Conservation (phyloP, 2,888 invertebrate genomes). For the Chloroclysta siterata region DNA sequence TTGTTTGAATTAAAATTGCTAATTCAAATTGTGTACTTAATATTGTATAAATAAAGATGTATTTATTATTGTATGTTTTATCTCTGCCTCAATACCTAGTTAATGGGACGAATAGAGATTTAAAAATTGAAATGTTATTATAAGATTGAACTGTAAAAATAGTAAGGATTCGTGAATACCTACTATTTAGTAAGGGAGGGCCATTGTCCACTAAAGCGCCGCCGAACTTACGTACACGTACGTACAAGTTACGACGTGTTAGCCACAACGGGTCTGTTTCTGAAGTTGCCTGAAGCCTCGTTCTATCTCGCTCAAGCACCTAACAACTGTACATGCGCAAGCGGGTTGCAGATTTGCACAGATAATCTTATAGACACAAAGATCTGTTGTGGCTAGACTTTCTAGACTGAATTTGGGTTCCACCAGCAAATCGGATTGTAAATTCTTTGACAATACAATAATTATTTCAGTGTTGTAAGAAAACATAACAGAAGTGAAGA, state of each 20-base stretch:
- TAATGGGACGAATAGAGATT: slow-evolving; percentile 61
- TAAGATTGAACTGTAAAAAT: slow-evolving; percentile 63
- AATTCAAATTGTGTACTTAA: slow-evolving; percentile 22
- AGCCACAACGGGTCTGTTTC: neutral
- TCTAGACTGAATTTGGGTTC: too few species aligned
- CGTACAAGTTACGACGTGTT: neutral
- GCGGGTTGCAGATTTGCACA: neutral
- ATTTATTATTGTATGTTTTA: slow-evolving; percentile 18
- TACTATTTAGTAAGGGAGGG: slow-evolving; percentile 47
- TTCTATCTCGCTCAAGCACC: neutral
- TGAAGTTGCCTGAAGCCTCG: neutral
- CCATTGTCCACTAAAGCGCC: slow-evolving; percentile 50
- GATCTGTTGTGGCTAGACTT: neutral
- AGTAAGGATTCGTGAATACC: slow-evolving; percentile 49
- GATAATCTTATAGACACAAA: neutral
- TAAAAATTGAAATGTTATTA: slow-evolving; percentile 60
- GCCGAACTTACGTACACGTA: slow-evolving; percentile 30
- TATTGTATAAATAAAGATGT: neutral
- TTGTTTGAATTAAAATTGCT: neutral
- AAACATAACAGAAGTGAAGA: too few species aligned
- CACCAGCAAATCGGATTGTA: neutral
- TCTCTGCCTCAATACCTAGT: slow-evolving; percentile 57
- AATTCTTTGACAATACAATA: neutral
- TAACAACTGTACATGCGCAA: neutral
- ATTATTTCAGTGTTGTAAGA: too few species aligned